These are phyloP conservation scores for Megaustenia siamemsis DNA, from an alignment of 2,888 invertebrate species.

Conservation along the genomic window DNA sequence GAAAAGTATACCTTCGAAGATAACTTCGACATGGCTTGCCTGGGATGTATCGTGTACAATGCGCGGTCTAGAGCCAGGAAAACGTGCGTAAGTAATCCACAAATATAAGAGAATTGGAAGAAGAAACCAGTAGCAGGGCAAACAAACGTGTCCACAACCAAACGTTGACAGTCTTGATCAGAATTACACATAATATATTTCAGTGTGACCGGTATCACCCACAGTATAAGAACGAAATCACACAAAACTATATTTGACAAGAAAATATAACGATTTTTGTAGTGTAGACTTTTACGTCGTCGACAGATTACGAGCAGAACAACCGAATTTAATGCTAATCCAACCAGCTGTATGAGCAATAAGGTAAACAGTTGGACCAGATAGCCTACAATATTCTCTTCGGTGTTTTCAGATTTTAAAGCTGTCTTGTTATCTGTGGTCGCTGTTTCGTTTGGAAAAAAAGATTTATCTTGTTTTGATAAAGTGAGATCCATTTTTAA, in stretches of 20 bases:
- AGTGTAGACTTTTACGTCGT: not conserved
- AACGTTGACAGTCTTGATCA: not conserved
- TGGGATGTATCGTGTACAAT: not conserved
- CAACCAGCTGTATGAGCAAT: constrained; percentile 1
- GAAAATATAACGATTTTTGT: constrained; percentile 24
- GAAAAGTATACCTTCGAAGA: not conserved
- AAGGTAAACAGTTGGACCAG: not conserved
- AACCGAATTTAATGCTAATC: constrained; percentile 1
- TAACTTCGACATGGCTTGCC: not conserved
- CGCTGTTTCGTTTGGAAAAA: no score
- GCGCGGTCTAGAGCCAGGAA: constrained; percentile 16
- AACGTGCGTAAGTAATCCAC: not conserved
- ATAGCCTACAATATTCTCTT: not conserved
- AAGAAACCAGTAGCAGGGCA: constrained; percentile 17
- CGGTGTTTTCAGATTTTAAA: not conserved
- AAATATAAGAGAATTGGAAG: constrained; percentile 34
- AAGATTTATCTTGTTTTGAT: no score
- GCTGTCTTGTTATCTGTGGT: no score
- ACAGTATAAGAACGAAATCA: constrained; percentile 26
- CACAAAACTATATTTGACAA: constrained; percentile 21
- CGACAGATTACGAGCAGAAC: constrained; percentile 5
- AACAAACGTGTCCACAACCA: not conserved
- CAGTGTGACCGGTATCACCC: constrained; percentile 14
- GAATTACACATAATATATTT: constrained; percentile 3
- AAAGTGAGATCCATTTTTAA: not conserved